Conservation (phyloP, 2,113 vertebrate genomes). For the Garra rufa region DNA sequence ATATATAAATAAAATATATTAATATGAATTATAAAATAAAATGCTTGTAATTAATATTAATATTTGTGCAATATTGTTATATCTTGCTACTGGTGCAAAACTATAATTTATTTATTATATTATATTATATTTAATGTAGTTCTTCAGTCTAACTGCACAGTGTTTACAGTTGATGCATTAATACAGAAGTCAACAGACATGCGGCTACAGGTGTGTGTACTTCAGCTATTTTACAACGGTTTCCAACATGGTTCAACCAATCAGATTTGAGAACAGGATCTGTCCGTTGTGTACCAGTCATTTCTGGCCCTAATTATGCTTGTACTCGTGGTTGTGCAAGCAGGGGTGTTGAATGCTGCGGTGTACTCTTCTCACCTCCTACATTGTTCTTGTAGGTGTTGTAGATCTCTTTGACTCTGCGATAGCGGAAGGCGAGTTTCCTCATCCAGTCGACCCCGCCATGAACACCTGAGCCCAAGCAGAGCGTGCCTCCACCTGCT, state of each 20-base stretch:
- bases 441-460: slow-evolving; percentile 99
- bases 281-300: not conserved
- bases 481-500: slow-evolving; percentile 88
- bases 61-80: not conserved
- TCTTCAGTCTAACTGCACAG: no score
- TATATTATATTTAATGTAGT: no score
- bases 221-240: not conserved
- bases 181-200: not conserved
- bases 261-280: not conserved
- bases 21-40: not conserved
- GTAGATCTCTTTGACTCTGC: slow-evolving; percentile 97
- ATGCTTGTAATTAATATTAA: not conserved
- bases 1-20: not conserved
- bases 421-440: slow-evolving; percentile 97
- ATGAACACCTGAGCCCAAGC: slow-evolving; percentile 92
- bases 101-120: no score
- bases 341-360: not conserved
- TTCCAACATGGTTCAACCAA: not conserved
- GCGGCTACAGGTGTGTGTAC: not conserved
- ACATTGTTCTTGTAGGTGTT: slow-evolving; percentile 97
- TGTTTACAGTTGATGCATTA: not conserved
- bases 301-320: not conserved
- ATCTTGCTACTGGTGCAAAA: no score
- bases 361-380: slow-evolving; percentile 79
- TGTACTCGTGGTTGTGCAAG: not conserved